Conservation (phyloP, 1,140 invertebrate species). For the Phymorhynchus buccinoides region DNA sequence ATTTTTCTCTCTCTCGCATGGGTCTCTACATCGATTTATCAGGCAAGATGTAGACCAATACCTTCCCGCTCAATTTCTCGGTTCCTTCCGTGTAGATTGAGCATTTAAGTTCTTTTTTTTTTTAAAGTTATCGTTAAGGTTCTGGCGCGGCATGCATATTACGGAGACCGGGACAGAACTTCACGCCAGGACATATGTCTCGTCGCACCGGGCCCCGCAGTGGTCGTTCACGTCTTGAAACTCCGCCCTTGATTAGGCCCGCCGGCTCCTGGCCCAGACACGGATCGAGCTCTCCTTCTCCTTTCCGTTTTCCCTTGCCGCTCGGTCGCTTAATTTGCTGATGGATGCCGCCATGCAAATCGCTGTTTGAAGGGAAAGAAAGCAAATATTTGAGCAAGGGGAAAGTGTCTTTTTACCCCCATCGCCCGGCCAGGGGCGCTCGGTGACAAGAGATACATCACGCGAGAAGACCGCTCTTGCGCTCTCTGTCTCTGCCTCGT, state of each 20-base stretch:
- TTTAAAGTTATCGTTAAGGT: too few species aligned
- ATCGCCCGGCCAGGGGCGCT: background rate
- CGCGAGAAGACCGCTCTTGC: background rate
- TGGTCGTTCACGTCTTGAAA: slow-evolving; percentile 26
- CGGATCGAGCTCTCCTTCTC: too few species aligned
- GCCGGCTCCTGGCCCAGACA: background rate
- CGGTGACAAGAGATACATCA: slow-evolving; percentile 32
- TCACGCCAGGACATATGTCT: too few species aligned
- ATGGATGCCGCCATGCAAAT: slow-evolving; percentile 34
- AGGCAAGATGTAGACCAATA: too few species aligned
- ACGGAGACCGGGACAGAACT: too few species aligned
- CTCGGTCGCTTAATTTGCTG: slow-evolving; percentile 38
- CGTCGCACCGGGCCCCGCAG: too few species aligned
- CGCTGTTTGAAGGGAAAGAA: slow-evolving; percentile 26
- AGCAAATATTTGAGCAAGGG: slow-evolving; percentile 35
- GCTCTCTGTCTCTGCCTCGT: too few species aligned
- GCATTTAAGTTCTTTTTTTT: too few species aligned
- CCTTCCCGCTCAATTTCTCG: background rate
- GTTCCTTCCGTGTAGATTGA: too few species aligned
- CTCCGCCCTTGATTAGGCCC: background rate
- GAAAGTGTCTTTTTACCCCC: slow-evolving; percentile 38
- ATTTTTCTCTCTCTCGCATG: too few species aligned
- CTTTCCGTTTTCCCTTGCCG: background rate
- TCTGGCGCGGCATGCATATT: too few species aligned
- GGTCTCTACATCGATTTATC: too few species aligned